These are phyloP conservation scores for Strigops habroptila DNA, from an alignment of 2,113 vertebrate genomes.

Conservation along the genomic window DNA sequence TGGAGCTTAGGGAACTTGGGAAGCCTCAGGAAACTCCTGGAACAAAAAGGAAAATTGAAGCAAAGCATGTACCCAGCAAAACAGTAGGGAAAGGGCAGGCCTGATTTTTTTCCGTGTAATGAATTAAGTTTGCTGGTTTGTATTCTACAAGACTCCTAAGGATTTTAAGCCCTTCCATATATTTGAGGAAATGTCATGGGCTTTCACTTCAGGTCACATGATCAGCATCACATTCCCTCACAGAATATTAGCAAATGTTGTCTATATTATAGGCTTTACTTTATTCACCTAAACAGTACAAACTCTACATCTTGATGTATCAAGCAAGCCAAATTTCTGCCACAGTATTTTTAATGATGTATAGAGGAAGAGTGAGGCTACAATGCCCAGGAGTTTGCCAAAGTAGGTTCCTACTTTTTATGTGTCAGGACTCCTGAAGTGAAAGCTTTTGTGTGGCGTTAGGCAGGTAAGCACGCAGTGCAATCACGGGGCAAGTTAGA, in stretches of 20 bases:
- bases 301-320: neutral
- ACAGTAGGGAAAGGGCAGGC: neutral
- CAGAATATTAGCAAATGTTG: neutral
- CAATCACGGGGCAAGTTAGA: accelerated
- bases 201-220: neutral
- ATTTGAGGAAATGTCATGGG: neutral
- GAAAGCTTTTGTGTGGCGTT: neutral
- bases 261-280: neutral
- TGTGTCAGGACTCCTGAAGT: neutral
- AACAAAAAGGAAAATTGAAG: neutral
- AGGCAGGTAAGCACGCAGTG: neutral
- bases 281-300: neutral
- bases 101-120: neutral
- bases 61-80: neutral
- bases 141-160: neutral
- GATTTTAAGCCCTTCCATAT: neutral
- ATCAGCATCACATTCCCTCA: neutral
- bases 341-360: neutral
- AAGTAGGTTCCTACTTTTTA: neutral
- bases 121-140: neutral
- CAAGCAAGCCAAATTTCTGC: neutral
- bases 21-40: neutral
- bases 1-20: neutral
- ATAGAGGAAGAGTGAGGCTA: neutral
- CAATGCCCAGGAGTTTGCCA: neutral